A percentile compares a stretch with the other conserved stretches of the same genome.
Evolutionary conservation across 2,797 vertebrate genomes (phyloP).

Genomic region (Thripadectes ignobilis): DNA sequence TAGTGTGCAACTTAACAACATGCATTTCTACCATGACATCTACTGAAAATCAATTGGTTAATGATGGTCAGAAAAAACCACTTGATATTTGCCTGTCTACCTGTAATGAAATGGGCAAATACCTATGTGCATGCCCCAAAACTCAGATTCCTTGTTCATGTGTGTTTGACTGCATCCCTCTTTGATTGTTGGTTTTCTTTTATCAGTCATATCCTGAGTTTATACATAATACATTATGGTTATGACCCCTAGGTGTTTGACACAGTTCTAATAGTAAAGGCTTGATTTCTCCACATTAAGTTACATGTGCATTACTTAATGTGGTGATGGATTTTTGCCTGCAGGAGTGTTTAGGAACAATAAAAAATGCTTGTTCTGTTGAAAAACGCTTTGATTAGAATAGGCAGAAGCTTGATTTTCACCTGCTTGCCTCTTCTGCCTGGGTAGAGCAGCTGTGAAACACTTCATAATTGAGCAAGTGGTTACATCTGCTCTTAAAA

Average conservation of each 20-base stretch:
- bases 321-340: neutral
- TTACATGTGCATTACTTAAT: accelerated
- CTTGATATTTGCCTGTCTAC: neutral
- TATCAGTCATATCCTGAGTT: neutral
- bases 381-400: neutral
- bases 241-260: neutral
- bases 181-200: neutral
- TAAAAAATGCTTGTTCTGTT: neutral
- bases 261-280: neutral
- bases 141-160: neutral
- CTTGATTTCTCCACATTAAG: neutral
- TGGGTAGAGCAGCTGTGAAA: conserved; percentile 1
- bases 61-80: neutral
- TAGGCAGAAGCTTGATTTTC: conserved; percentile 26
- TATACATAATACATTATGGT: neutral
- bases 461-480: neutral
- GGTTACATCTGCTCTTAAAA: conserved; percentile 22
- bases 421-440: neutral
- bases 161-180: neutral
- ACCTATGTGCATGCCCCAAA: neutral
- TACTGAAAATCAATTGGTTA: neutral
- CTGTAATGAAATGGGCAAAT: neutral
- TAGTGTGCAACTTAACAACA: neutral
- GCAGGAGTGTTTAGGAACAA: neutral
- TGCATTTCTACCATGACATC: neutral